Evolutionary conservation across 2,797 vertebrate genomes (phyloP).

Genomic region (Molossus alvarezi): DNA sequence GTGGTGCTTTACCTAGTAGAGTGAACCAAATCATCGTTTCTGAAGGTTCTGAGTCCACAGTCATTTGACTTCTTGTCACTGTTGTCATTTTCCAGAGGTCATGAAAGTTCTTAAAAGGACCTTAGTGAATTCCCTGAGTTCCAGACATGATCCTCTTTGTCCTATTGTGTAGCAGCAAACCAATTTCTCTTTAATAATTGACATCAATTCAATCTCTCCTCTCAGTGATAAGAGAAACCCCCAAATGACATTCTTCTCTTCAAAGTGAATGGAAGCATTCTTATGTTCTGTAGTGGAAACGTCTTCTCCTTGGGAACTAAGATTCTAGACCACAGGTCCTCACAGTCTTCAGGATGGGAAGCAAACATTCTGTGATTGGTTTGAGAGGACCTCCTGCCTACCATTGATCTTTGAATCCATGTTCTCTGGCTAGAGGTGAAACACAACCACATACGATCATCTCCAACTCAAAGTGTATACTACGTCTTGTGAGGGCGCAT

Average conservation of each 20-base stretch:
- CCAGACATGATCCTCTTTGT: not conserved
- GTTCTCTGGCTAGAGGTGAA: not conserved
- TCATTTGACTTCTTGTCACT: not conserved
- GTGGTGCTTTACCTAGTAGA: not conserved
- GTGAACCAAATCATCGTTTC: not conserved
- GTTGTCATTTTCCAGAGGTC: not conserved
- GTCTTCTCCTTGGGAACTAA: not conserved
- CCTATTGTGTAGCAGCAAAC: not conserved
- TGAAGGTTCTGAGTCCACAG: not conserved
- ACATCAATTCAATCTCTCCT: not conserved
- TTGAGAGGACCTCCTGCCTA: not conserved
- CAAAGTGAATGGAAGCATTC: not conserved
- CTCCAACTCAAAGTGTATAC: not conserved
- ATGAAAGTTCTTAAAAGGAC: not conserved
- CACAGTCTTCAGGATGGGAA: not conserved
- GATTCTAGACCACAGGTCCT: not conserved
- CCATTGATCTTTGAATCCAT: not conserved
- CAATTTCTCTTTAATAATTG: not conserved
- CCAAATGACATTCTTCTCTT: not conserved
- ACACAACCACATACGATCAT: not conserved
- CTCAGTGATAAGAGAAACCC: not conserved
- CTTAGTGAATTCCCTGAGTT: not conserved
- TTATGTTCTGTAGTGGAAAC: not conserved
- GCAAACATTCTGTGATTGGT: not conserved
- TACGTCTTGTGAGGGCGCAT: not conserved